Conservation (phyloP, 1,140 invertebrate genomes). For the Zelostemma sp. region DNA sequence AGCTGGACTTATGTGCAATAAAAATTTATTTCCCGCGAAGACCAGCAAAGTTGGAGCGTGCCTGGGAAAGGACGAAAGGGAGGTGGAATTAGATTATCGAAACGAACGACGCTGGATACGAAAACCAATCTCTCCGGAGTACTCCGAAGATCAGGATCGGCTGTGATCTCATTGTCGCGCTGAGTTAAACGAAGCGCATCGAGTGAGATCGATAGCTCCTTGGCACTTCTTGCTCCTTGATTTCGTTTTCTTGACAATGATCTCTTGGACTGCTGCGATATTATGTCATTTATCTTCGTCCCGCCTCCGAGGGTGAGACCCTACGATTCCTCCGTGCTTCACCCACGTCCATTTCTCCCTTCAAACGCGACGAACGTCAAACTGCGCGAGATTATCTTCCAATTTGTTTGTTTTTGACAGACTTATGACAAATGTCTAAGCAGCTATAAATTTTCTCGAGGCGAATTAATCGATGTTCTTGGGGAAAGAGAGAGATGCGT, state of each 20-base stretch:
- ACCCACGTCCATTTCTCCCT: constrained; percentile 1
- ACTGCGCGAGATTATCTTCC: constrained; percentile 2
- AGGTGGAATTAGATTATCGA: constrained; percentile 56
- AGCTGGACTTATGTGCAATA: constrained; percentile 52
- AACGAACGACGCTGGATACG: constrained; percentile 36
- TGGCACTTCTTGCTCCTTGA: constrained; percentile 55
- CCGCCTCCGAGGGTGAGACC: constrained; percentile 48
- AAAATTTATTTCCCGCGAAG: constrained; percentile 54
- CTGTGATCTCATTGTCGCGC: constrained; percentile 61
- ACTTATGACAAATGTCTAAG: neutral
- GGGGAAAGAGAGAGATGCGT: too few relatives aligned
- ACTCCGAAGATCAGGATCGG: constrained; percentile 50
- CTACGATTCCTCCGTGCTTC: constrained; percentile 13
- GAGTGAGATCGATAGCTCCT: constrained; percentile 57
- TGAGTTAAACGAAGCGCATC: constrained; percentile 55
- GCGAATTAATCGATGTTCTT: neutral
- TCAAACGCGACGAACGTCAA: neutral
- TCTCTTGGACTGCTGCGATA: constrained; percentile 62
- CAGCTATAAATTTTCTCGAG: neutral
- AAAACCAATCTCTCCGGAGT: constrained; percentile 57
- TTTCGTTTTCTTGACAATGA: constrained; percentile 60
- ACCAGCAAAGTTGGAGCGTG: neutral
- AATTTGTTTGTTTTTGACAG: neutral
- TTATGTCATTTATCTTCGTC: constrained; percentile 70
- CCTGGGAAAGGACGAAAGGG: constrained; percentile 7